Conservation (phyloP, 2,888 invertebrate species). For the Hydrotaea diabolus region DNA sequence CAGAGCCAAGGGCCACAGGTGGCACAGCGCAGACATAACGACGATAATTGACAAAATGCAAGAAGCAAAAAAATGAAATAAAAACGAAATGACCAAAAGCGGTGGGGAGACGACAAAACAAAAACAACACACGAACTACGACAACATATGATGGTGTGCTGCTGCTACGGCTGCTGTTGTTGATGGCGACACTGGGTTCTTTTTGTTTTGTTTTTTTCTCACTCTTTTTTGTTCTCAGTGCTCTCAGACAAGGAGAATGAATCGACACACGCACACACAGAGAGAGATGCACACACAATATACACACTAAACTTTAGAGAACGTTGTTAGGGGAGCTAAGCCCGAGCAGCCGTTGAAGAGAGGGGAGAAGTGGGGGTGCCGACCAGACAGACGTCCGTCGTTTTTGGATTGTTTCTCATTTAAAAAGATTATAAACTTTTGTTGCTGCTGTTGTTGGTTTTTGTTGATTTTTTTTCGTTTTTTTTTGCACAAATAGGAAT, state of each 20-base stretch:
- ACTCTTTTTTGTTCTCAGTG: not conserved
- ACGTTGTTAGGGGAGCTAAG: not conserved
- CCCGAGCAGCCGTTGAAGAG: not conserved
- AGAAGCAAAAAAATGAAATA: not conserved
- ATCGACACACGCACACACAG: not conserved
- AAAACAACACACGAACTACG: constrained; percentile 51
- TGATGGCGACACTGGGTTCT: constrained; percentile 5
- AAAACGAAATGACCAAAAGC: not conserved
- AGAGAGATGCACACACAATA: not conserved
- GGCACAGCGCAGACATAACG: constrained; percentile 8
- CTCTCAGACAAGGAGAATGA: not conserved
- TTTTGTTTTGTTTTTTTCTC: not conserved
- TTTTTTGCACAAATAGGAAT: not conserved
- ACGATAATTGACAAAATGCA: constrained; percentile 36
- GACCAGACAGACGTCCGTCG: no score
- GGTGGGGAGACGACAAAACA: constrained; percentile 17
- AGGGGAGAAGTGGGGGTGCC: not conserved
- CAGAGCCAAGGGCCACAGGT: not conserved
- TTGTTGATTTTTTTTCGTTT: not conserved
- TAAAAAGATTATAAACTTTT: not conserved
- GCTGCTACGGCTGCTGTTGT: constrained; percentile 48
- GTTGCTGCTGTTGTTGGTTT: not conserved
- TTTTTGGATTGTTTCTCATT: not conserved
- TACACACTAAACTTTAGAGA: not conserved
- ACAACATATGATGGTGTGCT: no score